Evolutionary conservation across 2,888 invertebrate species (phyloP).

Genomic region (Hypomecis punctinalis): DNA sequence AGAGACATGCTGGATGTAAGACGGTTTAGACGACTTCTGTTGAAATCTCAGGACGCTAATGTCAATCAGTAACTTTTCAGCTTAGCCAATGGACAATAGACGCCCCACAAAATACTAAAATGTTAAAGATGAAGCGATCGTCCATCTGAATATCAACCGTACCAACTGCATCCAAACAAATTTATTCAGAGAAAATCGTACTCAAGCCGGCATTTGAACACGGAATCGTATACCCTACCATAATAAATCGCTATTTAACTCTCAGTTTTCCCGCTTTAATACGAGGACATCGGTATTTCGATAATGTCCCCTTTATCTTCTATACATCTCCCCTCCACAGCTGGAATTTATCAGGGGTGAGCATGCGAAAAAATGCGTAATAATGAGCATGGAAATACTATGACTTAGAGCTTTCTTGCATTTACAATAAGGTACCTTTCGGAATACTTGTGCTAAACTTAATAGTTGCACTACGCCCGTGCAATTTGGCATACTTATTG

Average conservation of each 20-base stretch:
- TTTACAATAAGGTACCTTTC: not conserved
- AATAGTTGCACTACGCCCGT: too few species aligned
- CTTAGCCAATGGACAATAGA: too few species aligned
- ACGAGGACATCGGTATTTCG: constrained; percentile 81
- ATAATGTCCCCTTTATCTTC: constrained; percentile 81
- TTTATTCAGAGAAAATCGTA: constrained; percentile 42
- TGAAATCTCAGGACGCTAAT: too few species aligned
- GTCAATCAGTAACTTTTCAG: too few species aligned
- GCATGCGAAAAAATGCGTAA: constrained; percentile 80
- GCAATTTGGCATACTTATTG: too few species aligned
- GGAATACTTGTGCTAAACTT: not conserved
- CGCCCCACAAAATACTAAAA: too few species aligned
- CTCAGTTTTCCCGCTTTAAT: constrained; percentile 79
- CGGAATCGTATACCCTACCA: constrained; percentile 48
- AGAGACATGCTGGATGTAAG: too few species aligned
- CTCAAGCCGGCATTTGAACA: constrained; percentile 35
- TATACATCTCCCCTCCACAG: constrained; percentile 69
- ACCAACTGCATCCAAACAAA: constrained; percentile 25
- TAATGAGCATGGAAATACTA: constrained; percentile 77
- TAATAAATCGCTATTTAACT: constrained; percentile 80
- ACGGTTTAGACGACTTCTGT: too few species aligned
- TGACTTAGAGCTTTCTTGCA: constrained; percentile 14
- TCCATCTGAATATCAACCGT: not conserved
- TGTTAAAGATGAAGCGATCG: too few species aligned
- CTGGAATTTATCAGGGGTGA: constrained; percentile 75